These are phyloP conservation scores for Drosophila ercepeae DNA, from an alignment of 1,140 invertebrate genomes.

Conservation along the genomic window DNA sequence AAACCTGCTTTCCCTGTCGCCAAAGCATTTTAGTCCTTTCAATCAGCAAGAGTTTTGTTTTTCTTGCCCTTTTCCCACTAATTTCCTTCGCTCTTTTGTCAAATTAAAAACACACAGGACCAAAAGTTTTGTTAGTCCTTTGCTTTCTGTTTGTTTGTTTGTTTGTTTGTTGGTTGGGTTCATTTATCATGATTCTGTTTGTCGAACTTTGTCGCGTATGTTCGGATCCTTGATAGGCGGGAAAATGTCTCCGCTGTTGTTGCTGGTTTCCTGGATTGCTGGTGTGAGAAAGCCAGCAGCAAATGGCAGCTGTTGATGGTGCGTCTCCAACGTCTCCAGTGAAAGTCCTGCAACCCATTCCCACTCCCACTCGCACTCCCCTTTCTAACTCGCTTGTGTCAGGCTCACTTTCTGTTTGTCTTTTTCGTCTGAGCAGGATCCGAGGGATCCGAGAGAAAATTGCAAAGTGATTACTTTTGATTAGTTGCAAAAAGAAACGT, in stretches of 20 bases:
- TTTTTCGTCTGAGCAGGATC: slow-evolving; percentile 48
- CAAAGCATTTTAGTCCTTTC: slow-evolving; percentile 59
- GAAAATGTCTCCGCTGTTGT: slow-evolving; percentile 69
- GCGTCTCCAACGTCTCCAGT: not conserved
- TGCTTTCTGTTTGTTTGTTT: slow-evolving; percentile 19
- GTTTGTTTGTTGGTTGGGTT: slow-evolving; percentile 68
- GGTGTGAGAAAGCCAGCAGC: slow-evolving; percentile 59
- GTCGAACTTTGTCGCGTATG: slow-evolving; percentile 66
- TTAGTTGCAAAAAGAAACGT: slow-evolving; percentile 81
- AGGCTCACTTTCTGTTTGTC: slow-evolving; percentile 75
- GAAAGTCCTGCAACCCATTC: not conserved
- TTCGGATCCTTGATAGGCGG: slow-evolving; percentile 65
- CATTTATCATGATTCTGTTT: slow-evolving; percentile 83
- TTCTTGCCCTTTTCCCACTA: slow-evolving; percentile 69
- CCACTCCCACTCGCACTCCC: not conserved
- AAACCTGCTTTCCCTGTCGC: not conserved
- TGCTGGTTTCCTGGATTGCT: slow-evolving; percentile 31
- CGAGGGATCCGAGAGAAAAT: slow-evolving; percentile 47
- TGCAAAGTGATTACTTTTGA: slow-evolving; percentile 82
- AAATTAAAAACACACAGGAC: slow-evolving; percentile 69
- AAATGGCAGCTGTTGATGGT: slow-evolving; percentile 66
- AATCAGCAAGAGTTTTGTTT: slow-evolving; percentile 73
- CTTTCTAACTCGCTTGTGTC: slow-evolving; percentile 60
- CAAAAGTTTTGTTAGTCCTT: slow-evolving; percentile 28
- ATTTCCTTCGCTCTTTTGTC: slow-evolving; percentile 73